These are phyloP conservation scores for Mystacornis crossleyi DNA, from an alignment of 2,113 vertebrate genomes.

Conservation along the genomic window DNA sequence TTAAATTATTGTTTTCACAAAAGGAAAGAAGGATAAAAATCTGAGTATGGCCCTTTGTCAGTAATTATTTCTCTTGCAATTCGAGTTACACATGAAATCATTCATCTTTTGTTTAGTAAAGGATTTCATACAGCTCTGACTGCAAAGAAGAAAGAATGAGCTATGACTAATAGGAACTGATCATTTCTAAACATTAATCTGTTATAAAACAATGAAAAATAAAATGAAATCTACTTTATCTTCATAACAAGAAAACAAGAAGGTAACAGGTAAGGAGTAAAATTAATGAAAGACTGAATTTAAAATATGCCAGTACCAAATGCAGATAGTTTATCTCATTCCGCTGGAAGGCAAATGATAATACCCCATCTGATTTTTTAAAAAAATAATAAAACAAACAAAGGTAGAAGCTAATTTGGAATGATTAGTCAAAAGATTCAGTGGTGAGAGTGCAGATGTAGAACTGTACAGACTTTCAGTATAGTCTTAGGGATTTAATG, in stretches of 20 bases:
- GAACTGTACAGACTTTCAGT: background rate
- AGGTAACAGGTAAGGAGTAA: conserved; percentile 37
- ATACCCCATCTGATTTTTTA: background rate
- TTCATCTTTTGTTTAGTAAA: conserved; percentile 61
- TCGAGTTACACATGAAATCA: background rate
- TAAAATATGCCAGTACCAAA: conserved; percentile 29
- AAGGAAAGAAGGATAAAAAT: background rate
- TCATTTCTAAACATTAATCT: conserved; percentile 57
- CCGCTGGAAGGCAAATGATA: conserved; percentile 1
- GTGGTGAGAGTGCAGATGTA: background rate
- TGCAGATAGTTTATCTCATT: conserved; percentile 29
- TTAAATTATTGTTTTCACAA: background rate
- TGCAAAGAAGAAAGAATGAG: conserved; percentile 27
- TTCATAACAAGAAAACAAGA: conserved; percentile 20
- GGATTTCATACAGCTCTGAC: conserved; percentile 42
- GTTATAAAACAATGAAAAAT: conserved; percentile 25
- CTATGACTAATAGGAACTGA: conserved; percentile 57
- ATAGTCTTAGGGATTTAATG: background rate
- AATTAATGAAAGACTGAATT: conserved; percentile 54
- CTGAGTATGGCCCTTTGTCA: background rate
- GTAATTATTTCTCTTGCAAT: conserved; percentile 44
- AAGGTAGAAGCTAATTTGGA: background rate
- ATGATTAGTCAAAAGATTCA: background rate
- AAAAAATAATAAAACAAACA: background rate
- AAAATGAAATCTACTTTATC: conserved; percentile 50